Percentiles rank a stretch among this genome's conserved stretches.
Conservation (phyloP, 1,140 invertebrate species). For the Diachasma alloeum region DNA sequence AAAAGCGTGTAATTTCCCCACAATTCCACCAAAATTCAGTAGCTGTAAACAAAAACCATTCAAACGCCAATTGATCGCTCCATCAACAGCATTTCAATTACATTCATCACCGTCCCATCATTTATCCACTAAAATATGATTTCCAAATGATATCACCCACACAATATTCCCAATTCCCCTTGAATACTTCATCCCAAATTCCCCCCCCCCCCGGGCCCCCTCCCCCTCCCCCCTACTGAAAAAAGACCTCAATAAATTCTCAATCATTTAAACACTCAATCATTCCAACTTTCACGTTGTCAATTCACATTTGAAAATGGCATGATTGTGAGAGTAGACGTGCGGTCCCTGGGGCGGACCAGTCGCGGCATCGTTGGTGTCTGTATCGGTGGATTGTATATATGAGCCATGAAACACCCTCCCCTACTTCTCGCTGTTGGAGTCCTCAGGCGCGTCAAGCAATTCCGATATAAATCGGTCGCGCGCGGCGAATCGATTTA, state of each 20-base stretch:
- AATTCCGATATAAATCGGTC: conserved; percentile 22
- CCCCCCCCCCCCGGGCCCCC: too few species aligned
- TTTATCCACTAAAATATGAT: not conserved
- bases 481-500: conserved; percentile 18
- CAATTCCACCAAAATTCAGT: not conserved
- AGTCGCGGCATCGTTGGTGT: not conserved
- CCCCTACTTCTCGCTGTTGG: not conserved
- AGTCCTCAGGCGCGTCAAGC: not conserved
- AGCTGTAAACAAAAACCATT: not conserved
- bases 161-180: too few species aligned
- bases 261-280: conserved; percentile 11
- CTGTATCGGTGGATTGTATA: not conserved
- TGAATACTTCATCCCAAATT: too few species aligned
- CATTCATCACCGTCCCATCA: not conserved
- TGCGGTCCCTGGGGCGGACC: not conserved
- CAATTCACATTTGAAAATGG: conserved; percentile 10
- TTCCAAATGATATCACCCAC: not conserved
- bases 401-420: not conserved
- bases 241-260: not conserved
- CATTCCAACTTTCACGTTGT: not conserved
- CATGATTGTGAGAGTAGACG: not conserved
- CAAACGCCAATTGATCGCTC: not conserved
- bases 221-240: not conserved
- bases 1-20: too few species aligned
- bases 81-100: not conserved